A percentile compares a stretch with the other conserved stretches of the same genome.
These are phyloP conservation scores for Gopherus evgoodei DNA, from an alignment of 2,113 vertebrate species.

Conservation along the genomic window DNA sequence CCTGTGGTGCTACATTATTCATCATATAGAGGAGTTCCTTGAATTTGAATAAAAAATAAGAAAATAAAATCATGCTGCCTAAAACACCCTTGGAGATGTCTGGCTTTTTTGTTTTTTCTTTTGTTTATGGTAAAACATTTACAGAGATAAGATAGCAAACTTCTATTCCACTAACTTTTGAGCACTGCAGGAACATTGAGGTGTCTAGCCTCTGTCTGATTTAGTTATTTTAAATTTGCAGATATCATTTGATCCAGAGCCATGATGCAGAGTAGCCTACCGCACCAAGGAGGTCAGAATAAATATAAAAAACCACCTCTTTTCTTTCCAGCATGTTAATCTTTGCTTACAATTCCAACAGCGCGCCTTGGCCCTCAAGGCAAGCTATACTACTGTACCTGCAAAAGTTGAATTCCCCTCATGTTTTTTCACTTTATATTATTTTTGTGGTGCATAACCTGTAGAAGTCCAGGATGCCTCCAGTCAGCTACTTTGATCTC, in stretches of 20 bases:
- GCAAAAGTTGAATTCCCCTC: background rate
- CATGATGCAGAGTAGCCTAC: background rate
- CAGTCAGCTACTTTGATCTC: background rate
- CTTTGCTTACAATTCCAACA: background rate
- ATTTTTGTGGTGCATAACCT: background rate
- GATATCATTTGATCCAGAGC: background rate
- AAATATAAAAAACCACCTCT: background rate
- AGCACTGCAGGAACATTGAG: background rate
- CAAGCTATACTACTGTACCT: background rate
- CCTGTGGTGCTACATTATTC: background rate
- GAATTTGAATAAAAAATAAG: constrained; percentile 10
- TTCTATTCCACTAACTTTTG: background rate
- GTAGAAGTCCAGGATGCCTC: background rate
- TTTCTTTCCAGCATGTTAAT: background rate
- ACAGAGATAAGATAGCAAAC: background rate
- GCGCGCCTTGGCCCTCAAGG: background rate
- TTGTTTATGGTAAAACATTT: background rate
- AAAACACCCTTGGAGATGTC: background rate
- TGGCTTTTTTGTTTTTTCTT: background rate
- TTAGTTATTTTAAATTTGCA: background rate
- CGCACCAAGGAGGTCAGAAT: background rate
- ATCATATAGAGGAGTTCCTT: background rate
- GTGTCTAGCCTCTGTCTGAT: background rate
- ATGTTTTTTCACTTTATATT: background rate
- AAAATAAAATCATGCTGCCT: background rate